A percentile compares a stretch with the other conserved stretches of the same genome.
Conservation (phyloP, 2,888 invertebrate genomes). For the Uropetala carovei region DNA sequence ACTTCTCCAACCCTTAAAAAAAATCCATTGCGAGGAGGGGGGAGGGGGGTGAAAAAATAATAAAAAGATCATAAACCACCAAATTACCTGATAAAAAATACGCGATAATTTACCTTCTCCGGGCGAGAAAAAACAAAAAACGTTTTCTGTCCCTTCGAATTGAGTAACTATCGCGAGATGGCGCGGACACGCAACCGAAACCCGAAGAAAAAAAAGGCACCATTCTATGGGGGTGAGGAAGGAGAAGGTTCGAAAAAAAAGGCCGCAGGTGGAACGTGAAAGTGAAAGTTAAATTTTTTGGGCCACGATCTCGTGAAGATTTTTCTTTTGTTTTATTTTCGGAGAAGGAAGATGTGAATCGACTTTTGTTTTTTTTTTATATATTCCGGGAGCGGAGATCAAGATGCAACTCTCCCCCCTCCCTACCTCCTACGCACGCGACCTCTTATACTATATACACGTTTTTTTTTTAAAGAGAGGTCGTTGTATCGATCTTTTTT, state of each 20-base stretch:
- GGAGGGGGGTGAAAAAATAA: not conserved
- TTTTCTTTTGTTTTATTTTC: not conserved
- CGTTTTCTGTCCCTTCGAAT: too few relatives aligned
- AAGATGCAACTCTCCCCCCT: not conserved
- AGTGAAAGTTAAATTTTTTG: slow-evolving; percentile 2
- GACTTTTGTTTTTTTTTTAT: not conserved
- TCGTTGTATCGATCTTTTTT: not conserved
- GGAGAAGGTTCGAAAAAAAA: not conserved
- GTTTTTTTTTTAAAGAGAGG: not conserved
- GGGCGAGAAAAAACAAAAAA: too few relatives aligned
- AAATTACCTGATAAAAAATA: too few relatives aligned
- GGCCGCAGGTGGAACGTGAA: not conserved
- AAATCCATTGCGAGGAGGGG: not conserved
- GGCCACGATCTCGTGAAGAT: not conserved
- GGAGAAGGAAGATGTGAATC: not conserved
- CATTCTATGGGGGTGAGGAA: too few relatives aligned
- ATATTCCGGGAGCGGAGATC: not conserved
- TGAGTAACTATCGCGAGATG: too few relatives aligned
- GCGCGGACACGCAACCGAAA: too few relatives aligned
- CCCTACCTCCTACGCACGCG: not conserved
- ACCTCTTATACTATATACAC: not conserved
- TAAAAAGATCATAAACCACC: not conserved
- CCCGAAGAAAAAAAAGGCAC: too few relatives aligned
- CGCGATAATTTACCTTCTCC: too few relatives aligned
- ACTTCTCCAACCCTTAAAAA: too few relatives aligned